Percentiles rank a stretch among this genome's conserved stretches.
Evolutionary conservation across 2,888 invertebrate genomes (phyloP).

Genomic region (Anticlea derivata): DNA sequence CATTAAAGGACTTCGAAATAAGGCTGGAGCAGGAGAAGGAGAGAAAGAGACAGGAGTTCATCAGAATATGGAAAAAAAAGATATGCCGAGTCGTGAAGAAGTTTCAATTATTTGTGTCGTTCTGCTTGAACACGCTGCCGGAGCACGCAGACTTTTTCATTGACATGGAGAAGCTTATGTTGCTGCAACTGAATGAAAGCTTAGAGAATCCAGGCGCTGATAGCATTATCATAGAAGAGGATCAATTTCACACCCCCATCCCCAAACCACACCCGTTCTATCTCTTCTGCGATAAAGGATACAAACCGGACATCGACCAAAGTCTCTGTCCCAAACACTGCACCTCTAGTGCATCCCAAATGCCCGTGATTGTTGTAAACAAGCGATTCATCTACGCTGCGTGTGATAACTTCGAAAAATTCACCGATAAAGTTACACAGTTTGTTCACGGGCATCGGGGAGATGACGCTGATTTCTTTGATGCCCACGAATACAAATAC

Average conservation of each 20-base stretch:
- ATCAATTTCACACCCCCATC: constrained; percentile 48
- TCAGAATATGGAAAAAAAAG: constrained; percentile 65
- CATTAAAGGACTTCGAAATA: constrained; percentile 58
- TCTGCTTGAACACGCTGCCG: constrained; percentile 63
- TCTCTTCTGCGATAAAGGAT: constrained; percentile 63
- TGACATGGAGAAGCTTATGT: constrained; percentile 72
- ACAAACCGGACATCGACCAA: constrained; percentile 54
- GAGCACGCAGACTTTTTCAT: constrained; percentile 73
- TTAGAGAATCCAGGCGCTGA: constrained; percentile 56
- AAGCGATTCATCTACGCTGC: constrained; percentile 67
- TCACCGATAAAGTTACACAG: constrained; percentile 58
- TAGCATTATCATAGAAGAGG: constrained; percentile 60
- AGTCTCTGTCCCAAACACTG: constrained; percentile 62
- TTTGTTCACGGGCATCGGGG: constrained; percentile 55
- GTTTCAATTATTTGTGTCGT: constrained; percentile 69
- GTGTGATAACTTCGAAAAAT: constrained; percentile 66
- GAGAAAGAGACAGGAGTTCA: constrained; percentile 50
- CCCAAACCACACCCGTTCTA: constrained; percentile 64
- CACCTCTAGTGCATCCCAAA: constrained; percentile 58
- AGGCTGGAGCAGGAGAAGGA: constrained; percentile 53
- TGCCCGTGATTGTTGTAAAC: constrained; percentile 70
- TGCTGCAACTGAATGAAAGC: constrained; percentile 63
- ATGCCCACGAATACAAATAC: constrained; percentile 54
- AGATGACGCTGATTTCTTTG: constrained; percentile 53
- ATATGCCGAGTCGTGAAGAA: constrained; percentile 68